Percentiles rank a stretch among this genome's conserved stretches.
Conservation (phyloP, 2,888 invertebrate species). For the Perdita meconis region DNA sequence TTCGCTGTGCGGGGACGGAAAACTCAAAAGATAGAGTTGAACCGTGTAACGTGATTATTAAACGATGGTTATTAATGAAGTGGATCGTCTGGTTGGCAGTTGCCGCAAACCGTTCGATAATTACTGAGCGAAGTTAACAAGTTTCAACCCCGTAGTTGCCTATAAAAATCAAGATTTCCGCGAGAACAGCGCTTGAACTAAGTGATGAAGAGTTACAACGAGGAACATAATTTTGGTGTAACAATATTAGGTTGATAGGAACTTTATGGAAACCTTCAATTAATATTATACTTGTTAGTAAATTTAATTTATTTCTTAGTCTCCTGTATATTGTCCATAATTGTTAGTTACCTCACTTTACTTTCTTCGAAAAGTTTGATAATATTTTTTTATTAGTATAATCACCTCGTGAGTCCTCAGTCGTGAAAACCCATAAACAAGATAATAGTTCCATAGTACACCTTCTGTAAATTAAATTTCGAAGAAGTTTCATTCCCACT, state of each 20-base stretch:
- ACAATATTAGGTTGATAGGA: neutral
- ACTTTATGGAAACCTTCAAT: too few species aligned
- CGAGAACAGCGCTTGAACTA: neutral
- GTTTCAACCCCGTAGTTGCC: neutral
- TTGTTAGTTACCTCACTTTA: too few species aligned
- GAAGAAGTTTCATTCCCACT: too few species aligned
- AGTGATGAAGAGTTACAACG: neutral
- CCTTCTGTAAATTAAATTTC: too few species aligned
- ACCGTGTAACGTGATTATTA: slow-evolving; percentile 19
- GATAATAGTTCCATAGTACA: too few species aligned
- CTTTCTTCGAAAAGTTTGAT: too few species aligned
- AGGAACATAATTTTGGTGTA: neutral
- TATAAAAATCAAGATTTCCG: slow-evolving; percentile 2
- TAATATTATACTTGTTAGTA: too few species aligned
- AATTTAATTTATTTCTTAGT: too few species aligned
- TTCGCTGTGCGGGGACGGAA: neutral
- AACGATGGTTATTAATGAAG: slow-evolving; percentile 16
- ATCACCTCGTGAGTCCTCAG: too few species aligned
- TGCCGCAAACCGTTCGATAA: slow-evolving; percentile 5
- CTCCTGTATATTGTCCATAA: too few species aligned
- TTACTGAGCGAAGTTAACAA: slow-evolving; percentile 11
- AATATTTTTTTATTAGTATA: too few species aligned
- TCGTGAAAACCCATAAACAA: too few species aligned
- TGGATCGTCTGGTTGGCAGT: slow-evolving; percentile 4
- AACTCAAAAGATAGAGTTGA: neutral